A percentile compares a stretch with the other conserved stretches of the same genome.
Evolutionary conservation across 2,888 invertebrate genomes (phyloP).

Genomic region (Lasioglossum morio): DNA sequence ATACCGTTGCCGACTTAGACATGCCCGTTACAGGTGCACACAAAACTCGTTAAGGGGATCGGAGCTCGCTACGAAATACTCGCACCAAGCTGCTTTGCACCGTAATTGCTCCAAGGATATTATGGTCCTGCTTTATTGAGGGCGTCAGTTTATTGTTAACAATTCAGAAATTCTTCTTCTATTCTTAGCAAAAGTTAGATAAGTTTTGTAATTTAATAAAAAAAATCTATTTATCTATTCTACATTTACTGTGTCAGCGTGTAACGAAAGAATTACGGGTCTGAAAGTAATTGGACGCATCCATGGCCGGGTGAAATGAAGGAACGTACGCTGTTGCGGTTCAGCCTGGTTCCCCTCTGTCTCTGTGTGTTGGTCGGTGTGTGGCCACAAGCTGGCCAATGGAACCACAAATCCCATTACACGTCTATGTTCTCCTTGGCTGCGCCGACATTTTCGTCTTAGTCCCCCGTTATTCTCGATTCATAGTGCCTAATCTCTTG

Average conservation of each 20-base stretch:
- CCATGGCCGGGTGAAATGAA: slow-evolving; percentile 37
- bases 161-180: neutral
- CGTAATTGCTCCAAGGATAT: neutral
- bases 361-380: slow-evolving; percentile 52
- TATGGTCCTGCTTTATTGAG: neutral
- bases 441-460: slow-evolving; percentile 37
- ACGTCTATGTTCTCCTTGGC: slow-evolving; percentile 53
- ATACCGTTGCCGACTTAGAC: slow-evolving; percentile 18
- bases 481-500: slow-evolving; percentile 4
- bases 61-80: neutral
- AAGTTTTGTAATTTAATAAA: neutral
- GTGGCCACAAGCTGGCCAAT: slow-evolving; percentile 69
- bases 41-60: slow-evolving; percentile 7
- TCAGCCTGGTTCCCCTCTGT: slow-evolving; percentile 44
- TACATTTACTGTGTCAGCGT: neutral
- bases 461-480: slow-evolving; percentile 35
- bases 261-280: slow-evolving; percentile 22
- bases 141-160: neutral
- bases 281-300: slow-evolving; percentile 49
- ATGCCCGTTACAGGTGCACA: neutral
- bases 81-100: neutral
- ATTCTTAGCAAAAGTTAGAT: neutral
- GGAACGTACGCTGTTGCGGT: slow-evolving; percentile 54
- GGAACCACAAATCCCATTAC: slow-evolving; percentile 72
- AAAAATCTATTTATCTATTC: neutral